phyloP scores from a whole-genome alignment of 2,888 invertebrate species.

The Xanthia icteritia region DNA sequence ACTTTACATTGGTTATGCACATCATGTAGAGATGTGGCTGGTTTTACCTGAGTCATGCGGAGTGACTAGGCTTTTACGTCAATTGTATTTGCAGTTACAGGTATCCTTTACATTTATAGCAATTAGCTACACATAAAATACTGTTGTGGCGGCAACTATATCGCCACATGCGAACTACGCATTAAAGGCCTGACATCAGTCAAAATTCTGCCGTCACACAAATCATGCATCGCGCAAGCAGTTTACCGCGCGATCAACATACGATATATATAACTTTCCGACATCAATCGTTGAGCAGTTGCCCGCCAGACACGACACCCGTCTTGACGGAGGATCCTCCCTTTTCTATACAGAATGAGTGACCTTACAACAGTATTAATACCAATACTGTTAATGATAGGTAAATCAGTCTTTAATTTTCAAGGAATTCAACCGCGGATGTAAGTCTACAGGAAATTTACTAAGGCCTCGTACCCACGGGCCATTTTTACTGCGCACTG shows the following conservation, averaged over 20 bases:
- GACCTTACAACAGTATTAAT: no score
- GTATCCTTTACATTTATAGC: not conserved
- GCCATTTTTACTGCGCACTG: not conserved
- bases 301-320: no score
- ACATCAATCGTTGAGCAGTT: no score
- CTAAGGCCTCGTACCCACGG: not conserved
- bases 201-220: no score
- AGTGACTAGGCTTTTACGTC: slow-evolving; percentile 11
- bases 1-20: slow-evolving; percentile 31
- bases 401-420: not conserved
- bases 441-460: not conserved
- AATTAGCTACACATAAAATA: slow-evolving; percentile 2
- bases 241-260: no score
- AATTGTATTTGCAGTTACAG: slow-evolving; percentile 1
- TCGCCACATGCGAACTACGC: no score
- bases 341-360: no score
- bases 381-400: not conserved
- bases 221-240: no score
- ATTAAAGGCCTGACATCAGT: no score
- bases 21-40: not conserved
- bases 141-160: no score
- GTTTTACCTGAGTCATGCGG: slow-evolving; percentile 28
- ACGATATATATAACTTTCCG: no score
- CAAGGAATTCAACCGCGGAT: not conserved
- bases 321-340: no score